Conservation (phyloP, 2,797 vertebrate species). For the Aselliscus stoliczkanus region DNA sequence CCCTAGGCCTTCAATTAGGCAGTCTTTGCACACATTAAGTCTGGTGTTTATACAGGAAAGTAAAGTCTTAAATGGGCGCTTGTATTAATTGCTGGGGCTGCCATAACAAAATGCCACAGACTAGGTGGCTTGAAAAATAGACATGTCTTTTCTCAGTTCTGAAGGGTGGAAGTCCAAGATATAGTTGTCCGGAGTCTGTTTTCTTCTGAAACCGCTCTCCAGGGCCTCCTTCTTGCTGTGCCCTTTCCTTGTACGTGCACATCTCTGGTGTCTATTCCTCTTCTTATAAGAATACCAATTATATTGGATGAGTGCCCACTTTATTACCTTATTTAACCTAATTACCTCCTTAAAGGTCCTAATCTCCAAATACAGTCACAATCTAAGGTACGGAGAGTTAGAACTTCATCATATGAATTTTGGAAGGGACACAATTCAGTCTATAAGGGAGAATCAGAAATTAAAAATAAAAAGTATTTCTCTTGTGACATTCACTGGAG, state of each 20-base stretch:
- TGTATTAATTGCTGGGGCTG: background rate
- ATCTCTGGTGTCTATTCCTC: background rate
- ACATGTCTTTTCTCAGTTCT: background rate
- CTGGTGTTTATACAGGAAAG: background rate
- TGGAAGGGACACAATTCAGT: background rate
- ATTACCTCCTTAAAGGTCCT: background rate
- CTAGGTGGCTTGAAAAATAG: background rate
- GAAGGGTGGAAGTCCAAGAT: background rate
- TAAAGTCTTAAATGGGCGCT: background rate
- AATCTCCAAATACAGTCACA: background rate
- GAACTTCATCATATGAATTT: background rate
- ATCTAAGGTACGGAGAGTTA: background rate
- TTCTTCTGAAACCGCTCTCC: background rate
- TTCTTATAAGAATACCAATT: background rate
- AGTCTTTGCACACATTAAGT: background rate
- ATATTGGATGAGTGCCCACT: background rate
- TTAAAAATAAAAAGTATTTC: background rate
- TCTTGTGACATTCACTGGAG: background rate
- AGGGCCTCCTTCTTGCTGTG: background rate
- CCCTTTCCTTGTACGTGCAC: background rate
- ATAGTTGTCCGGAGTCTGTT: background rate
- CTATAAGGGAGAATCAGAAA: background rate
- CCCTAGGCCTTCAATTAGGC: background rate
- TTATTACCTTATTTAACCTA: background rate
- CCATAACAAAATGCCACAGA: background rate